Evolutionary conservation across 2,113 vertebrate genomes (phyloP).

Genomic region (Sialia sialis): DNA sequence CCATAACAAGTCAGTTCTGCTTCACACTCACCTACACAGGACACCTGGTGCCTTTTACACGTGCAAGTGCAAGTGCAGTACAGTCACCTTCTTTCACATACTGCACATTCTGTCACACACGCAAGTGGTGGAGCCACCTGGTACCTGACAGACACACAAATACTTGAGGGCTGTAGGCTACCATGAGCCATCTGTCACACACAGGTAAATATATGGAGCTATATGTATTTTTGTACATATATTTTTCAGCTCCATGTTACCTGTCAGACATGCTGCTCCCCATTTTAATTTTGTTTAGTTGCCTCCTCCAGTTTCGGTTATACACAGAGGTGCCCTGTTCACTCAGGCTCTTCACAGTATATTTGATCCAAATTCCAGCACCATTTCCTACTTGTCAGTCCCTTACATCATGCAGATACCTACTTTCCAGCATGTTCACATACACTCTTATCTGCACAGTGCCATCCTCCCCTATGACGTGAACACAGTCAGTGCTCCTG

Average conservation of each 20-base stretch:
- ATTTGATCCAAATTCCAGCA: background rate
- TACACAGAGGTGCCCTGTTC: background rate
- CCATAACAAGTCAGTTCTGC: background rate
- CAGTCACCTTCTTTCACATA: background rate
- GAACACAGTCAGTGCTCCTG: background rate
- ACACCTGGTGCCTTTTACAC: background rate
- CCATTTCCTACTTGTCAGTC: background rate
- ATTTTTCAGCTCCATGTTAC: background rate
- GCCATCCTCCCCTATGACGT: background rate
- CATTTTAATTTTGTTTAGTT: background rate
- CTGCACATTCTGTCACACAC: background rate
- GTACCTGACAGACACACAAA: background rate
- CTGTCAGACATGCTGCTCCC: background rate
- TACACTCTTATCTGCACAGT: background rate
- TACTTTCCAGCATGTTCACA: background rate
- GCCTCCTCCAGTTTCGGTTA: background rate
- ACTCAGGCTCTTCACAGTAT: background rate
- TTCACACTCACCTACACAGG: background rate
- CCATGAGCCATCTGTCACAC: background rate
- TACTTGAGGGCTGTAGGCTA: background rate
- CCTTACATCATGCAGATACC: background rate
- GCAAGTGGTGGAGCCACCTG: background rate
- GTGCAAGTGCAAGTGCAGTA: rapidly evolving
- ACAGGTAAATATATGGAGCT: background rate
- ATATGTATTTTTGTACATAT: rapidly evolving